phyloP scores from a whole-genome alignment of 1,140 invertebrate genomes.

The Meteorus sp. region DNA sequence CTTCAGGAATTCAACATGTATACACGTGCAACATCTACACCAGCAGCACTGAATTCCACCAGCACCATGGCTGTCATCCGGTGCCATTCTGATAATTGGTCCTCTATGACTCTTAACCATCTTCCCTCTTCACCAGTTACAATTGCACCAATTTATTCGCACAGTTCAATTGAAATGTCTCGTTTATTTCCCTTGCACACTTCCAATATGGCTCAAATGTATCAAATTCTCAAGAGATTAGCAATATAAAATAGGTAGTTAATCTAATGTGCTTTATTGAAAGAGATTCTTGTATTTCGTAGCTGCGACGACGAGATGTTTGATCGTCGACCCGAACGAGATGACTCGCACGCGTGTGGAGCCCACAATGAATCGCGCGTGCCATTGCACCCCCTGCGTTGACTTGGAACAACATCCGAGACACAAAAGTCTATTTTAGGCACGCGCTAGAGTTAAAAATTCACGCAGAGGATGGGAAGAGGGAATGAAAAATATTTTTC shows the following conservation, averaged over 20 bases:
- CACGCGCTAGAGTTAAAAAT: slow-evolving; percentile 32
- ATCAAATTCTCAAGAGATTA: no score
- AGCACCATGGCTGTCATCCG: slow-evolving; percentile 33
- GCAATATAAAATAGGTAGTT: no score
- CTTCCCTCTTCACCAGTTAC: slow-evolving; percentile 1
- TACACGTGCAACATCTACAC: slow-evolving; percentile 75
- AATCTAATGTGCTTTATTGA: no score
- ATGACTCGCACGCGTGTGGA: no score
- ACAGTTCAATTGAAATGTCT: slow-evolving; percentile 23
- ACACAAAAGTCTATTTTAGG: slow-evolving; percentile 47
- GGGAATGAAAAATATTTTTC: neutral
- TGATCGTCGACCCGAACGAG: no score
- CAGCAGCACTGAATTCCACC: slow-evolving; percentile 70
- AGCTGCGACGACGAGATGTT: no score
- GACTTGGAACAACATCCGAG: slow-evolving; percentile 32
- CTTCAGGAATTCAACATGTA: slow-evolving; percentile 73
- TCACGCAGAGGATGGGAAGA: neutral
- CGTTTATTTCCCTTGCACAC: slow-evolving; percentile 8
- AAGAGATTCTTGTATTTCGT: no score
- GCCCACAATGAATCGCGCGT: slow-evolving; percentile 24
- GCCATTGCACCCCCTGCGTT: slow-evolving; percentile 47
- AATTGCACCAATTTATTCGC: neutral
- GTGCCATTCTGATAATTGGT: slow-evolving; percentile 46
- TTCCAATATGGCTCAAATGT: slow-evolving; percentile 17
- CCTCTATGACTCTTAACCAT: slow-evolving; percentile 34